Percentiles rank a stretch among this genome's conserved stretches.
These are phyloP conservation scores for Gnatocerus cornutus DNA, from an alignment of 2,888 invertebrate species.

Conservation along the genomic window DNA sequence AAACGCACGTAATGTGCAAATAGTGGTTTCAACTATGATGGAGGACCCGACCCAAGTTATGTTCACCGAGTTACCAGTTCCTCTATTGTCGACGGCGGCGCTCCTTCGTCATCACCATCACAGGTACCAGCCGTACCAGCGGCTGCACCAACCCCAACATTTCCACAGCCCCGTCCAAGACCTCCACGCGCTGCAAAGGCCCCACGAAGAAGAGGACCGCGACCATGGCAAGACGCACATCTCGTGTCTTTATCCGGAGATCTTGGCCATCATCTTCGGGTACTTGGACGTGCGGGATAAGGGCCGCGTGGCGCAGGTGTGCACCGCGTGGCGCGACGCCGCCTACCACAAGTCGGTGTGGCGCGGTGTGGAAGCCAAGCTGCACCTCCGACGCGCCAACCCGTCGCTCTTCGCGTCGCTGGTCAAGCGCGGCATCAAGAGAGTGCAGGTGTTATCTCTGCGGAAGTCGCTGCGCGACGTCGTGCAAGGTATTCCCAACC, in stretches of 20 bases:
- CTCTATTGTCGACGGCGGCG: constrained; percentile 72
- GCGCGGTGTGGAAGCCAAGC: constrained; percentile 93
- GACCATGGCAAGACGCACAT: constrained; percentile 80
- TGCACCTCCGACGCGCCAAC: constrained; percentile 89
- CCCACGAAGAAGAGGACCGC: constrained; percentile 53
- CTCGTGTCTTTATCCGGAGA: constrained; percentile 92
- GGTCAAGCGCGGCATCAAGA: constrained; percentile 89
- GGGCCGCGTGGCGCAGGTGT: constrained; percentile 93
- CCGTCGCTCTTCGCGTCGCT: constrained; percentile 90
- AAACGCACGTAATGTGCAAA: constrained; percentile 71
- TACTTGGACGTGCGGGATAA: constrained; percentile 91
- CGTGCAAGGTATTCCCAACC: constrained; percentile 87
- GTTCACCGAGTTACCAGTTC: constrained; percentile 76
- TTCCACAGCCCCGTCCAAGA: constrained; percentile 70
- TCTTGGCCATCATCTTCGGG: constrained; percentile 93
- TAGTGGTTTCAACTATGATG: constrained; percentile 68
- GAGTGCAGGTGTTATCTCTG: constrained; percentile 91
- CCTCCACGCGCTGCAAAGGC: constrained; percentile 62
- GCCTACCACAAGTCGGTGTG: constrained; percentile 94
- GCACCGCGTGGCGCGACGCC: constrained; percentile 92
- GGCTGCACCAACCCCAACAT: constrained; percentile 79
- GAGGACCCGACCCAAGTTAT: constrained; percentile 74
- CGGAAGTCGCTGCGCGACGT: constrained; percentile 88
- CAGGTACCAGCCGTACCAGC: constrained; percentile 78
- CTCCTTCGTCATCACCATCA: constrained; percentile 72